A percentile compares a stretch with the other conserved stretches of the same genome.
Conservation (phyloP, 37 sponge, comb jelly and placozoan species). For the Lycopodina hypogea region DNA sequence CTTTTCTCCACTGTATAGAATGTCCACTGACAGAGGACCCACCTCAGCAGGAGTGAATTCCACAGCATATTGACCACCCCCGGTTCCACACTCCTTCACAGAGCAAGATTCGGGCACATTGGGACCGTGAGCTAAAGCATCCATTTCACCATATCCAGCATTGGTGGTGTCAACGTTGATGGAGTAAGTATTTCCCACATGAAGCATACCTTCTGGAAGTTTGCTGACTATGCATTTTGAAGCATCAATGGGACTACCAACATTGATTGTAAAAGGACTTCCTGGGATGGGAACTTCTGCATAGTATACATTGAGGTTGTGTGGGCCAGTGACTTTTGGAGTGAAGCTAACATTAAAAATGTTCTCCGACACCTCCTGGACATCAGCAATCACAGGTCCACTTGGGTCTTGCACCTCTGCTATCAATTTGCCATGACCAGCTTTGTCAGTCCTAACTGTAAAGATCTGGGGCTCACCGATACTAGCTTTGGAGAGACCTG, state of each 20-base stretch:
- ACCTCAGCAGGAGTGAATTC: slow-evolving; percentile 49
- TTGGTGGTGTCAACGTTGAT: slow-evolving; percentile 44
- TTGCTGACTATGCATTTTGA: slow-evolving; percentile 49
- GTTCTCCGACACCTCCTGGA: slow-evolving; percentile 1
- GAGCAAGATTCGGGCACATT: slow-evolving; percentile 43
- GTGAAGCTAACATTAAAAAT: slow-evolving; percentile 47
- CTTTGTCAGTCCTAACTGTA: slow-evolving; percentile 42
- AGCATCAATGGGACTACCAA: slow-evolving; percentile 41
- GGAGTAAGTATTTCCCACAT: slow-evolving; percentile 32
- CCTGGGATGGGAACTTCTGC: slow-evolving; percentile 44
- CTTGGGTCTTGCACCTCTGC: slow-evolving; percentile 42
- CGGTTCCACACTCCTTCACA: slow-evolving; percentile 9
- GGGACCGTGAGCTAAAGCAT: slow-evolving; percentile 26
- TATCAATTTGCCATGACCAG: slow-evolving; percentile 56
- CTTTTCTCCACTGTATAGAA: slow-evolving; percentile 11
- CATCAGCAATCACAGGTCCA: slow-evolving; percentile 42
- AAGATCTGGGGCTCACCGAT: slow-evolving; percentile 44
- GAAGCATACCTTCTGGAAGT: slow-evolving; percentile 55
- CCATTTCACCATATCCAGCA: slow-evolving; percentile 60
- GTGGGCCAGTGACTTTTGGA: slow-evolving; percentile 40
- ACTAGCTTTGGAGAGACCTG: slow-evolving; percentile 44
- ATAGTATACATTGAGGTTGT: slow-evolving; percentile 33
- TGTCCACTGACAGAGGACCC: slow-evolving; percentile 30
- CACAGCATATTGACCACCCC: slow-evolving; percentile 21
- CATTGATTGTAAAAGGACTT: slow-evolving; percentile 57